phyloP scores from a whole-genome alignment of 2,888 invertebrate genomes.

The Temnothorax ravouxi region DNA sequence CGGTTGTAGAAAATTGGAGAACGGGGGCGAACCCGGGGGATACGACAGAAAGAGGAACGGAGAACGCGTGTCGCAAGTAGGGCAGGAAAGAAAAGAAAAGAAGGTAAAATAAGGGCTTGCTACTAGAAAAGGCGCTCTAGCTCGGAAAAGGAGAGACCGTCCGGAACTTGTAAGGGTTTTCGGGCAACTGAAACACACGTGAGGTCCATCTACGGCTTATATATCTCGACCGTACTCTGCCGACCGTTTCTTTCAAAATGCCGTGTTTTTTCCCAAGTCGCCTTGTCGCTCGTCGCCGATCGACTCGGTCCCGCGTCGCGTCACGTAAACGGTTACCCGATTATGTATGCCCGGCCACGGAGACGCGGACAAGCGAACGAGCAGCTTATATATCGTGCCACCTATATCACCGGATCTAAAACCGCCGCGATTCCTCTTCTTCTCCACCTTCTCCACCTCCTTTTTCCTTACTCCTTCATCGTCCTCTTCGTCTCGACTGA shows the following conservation, averaged over 20 bases:
- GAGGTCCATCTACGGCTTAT: constrained; percentile 10
- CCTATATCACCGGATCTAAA: constrained; percentile 47
- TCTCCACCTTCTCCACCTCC: background rate
- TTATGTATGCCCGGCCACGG: constrained; percentile 35
- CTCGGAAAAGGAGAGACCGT: background rate
- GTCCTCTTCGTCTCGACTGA: background rate
- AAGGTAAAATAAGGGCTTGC: background rate
- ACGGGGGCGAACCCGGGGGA: background rate
- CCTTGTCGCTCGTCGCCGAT: background rate
- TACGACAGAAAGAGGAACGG: background rate
- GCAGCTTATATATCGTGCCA: constrained; percentile 29
- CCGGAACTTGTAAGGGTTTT: constrained; percentile 4
- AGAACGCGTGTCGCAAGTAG: background rate
- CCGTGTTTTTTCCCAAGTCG: constrained; percentile 7
- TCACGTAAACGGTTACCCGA: constrained; percentile 45
- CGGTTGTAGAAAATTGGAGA: constrained; percentile 20
- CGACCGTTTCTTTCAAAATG: constrained; percentile 12
- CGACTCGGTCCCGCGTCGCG: background rate
- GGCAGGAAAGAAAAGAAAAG: background rate
- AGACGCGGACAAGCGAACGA: constrained; percentile 13
- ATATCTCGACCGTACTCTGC: background rate
- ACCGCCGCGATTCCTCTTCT: background rate
- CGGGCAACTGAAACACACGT: constrained; percentile 22
- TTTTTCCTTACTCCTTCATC: background rate
- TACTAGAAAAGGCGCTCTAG: background rate